phyloP scores from a whole-genome alignment of 2,797 vertebrate species.

The Falco peregrinus region DNA sequence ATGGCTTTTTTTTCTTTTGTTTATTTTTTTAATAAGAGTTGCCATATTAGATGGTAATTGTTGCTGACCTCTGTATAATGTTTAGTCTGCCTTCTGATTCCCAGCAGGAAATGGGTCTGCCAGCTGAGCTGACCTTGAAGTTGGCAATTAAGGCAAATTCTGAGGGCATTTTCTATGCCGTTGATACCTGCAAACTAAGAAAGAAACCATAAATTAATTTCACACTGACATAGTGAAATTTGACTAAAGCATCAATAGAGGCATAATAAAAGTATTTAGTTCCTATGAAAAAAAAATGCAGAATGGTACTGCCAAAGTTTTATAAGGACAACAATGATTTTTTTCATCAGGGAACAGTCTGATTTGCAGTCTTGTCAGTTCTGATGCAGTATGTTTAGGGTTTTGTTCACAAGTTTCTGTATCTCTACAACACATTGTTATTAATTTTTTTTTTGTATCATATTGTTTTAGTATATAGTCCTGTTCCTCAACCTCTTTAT shows the following conservation, averaged over 20 bases:
- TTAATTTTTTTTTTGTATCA: background rate
- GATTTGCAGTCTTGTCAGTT: background rate
- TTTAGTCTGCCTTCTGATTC: background rate
- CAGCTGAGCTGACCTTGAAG: background rate
- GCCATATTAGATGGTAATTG: background rate
- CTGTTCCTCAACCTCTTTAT: background rate
- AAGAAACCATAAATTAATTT: background rate
- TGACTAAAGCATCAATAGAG: background rate
- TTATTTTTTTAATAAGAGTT: background rate
- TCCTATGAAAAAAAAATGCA: background rate
- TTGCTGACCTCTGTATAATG: background rate
- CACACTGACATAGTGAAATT: background rate
- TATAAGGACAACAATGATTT: background rate
- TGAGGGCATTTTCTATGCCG: background rate
- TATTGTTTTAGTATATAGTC: background rate
- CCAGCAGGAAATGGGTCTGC: background rate
- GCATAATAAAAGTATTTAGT: background rate
- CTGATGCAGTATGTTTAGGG: background rate
- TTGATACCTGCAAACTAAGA: background rate
- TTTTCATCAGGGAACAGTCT: background rate
- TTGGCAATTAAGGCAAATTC: background rate
- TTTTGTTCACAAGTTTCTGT: background rate
- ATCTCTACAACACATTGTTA: background rate
- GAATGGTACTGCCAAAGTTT: background rate
- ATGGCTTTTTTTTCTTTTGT: background rate